These are phyloP conservation scores for Nannospalax galili DNA, from an alignment of 2,113 vertebrate species.

Conservation along the genomic window DNA sequence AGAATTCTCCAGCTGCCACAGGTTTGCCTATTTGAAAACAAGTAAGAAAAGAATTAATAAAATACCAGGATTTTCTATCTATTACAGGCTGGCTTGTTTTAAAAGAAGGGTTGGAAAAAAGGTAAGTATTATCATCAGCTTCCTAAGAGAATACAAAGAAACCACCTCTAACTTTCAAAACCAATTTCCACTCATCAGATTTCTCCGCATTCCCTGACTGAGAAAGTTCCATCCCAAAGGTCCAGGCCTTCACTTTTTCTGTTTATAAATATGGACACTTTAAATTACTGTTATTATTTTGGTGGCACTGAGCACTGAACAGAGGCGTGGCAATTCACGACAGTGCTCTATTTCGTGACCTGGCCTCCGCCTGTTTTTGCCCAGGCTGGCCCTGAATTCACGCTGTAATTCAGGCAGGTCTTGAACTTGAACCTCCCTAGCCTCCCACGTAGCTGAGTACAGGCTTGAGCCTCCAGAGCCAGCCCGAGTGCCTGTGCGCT, in stretches of 20 bases:
- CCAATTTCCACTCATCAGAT: neutral
- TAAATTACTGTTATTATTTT: neutral
- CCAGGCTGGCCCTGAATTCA: neutral
- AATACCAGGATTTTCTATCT: constrained; percentile 81
- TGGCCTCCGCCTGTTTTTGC: too few relatives aligned
- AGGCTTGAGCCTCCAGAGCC: too few relatives aligned
- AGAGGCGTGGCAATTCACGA: neutral
- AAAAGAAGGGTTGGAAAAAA: neutral
- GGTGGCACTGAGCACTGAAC: neutral
- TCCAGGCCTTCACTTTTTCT: neutral
- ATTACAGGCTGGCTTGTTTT: constrained; percentile 78
- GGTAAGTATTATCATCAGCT: neutral
- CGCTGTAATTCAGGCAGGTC: neutral
- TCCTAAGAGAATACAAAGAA: neutral
- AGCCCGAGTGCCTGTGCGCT: too few relatives aligned
- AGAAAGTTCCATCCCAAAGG: neutral
- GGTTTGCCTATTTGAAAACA: constrained; percentile 83
- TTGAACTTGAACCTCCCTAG: neutral
- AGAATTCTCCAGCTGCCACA: constrained; percentile 87
- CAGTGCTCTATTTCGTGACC: neutral
- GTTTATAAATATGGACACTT: neutral
- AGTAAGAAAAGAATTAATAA: neutral
- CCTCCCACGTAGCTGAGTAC: neutral
- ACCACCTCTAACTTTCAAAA: constrained; percentile 27
- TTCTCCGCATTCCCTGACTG: neutral